Conservation (phyloP, 1,140 invertebrate genomes). For the Drosophila rufa region DNA sequence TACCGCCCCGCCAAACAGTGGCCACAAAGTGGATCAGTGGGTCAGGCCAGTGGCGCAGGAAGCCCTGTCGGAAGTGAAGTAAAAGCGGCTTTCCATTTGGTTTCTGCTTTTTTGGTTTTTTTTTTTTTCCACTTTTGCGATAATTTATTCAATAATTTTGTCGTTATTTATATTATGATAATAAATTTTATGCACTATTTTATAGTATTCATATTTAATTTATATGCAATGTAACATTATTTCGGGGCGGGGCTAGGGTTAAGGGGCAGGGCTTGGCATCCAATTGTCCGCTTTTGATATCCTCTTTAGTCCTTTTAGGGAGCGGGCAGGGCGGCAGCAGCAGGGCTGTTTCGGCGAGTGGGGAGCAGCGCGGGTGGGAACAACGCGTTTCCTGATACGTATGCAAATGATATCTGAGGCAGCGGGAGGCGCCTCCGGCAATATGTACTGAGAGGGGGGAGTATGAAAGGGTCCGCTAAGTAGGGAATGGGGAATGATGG, state of each 20-base stretch:
- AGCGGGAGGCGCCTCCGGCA: slow-evolving; percentile 45
- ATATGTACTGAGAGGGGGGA: slow-evolving; percentile 31
- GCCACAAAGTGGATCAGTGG: slow-evolving; percentile 46
- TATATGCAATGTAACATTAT: slow-evolving; percentile 82
- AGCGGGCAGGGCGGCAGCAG: background rate
- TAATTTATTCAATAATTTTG: slow-evolving; percentile 83
- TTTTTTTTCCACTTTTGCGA: slow-evolving; percentile 58
- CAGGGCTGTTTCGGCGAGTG: slow-evolving; percentile 10
- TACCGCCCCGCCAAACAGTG: slow-evolving; percentile 28
- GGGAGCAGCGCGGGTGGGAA: slow-evolving; percentile 37
- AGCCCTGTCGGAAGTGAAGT: slow-evolving; percentile 32
- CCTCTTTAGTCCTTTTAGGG: slow-evolving; percentile 21
- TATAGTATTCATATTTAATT: slow-evolving; percentile 81
- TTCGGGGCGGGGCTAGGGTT: slow-evolving; percentile 19
- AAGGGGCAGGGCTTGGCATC: slow-evolving; percentile 20
- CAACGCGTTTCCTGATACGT: slow-evolving; percentile 74
- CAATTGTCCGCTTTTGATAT: slow-evolving; percentile 51
- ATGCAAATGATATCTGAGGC: slow-evolving; percentile 77
- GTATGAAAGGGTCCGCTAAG: slow-evolving; percentile 26
- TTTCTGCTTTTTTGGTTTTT: slow-evolving; percentile 13
- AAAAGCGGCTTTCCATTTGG: slow-evolving; percentile 32
- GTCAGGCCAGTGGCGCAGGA: slow-evolving; percentile 47
- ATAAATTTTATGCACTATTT: slow-evolving; percentile 79
- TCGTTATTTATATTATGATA: slow-evolving; percentile 77
- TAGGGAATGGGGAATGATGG: slow-evolving; percentile 18